These are phyloP conservation scores for Syrista parreyssii DNA, from an alignment of 2,888 invertebrate genomes.

Conservation along the genomic window DNA sequence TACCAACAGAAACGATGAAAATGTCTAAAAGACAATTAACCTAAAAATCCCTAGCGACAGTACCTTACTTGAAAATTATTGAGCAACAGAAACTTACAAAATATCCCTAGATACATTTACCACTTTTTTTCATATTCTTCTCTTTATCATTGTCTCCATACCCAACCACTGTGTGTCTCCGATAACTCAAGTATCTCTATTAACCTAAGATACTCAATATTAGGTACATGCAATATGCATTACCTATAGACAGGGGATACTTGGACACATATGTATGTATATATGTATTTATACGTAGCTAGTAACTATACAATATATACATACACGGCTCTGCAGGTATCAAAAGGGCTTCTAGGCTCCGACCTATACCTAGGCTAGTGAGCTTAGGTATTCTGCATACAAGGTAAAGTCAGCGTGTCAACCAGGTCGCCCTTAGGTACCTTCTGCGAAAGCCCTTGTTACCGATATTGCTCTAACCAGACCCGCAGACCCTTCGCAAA, in stretches of 20 bases:
- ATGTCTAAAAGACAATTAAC: neutral
- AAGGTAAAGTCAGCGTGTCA: constrained; percentile 3
- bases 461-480: neutral
- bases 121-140: neutral
- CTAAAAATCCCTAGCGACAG: neutral
- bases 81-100: neutral
- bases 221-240: neutral
- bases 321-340: neutral
- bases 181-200: neutral
- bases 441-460: constrained; percentile 6
- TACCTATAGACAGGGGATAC: neutral
- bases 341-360: neutral
- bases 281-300: neutral
- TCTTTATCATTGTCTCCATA: neutral
- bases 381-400: neutral
- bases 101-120: neutral
- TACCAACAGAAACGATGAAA: neutral
- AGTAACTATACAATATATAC: neutral
- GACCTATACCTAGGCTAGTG: neutral
- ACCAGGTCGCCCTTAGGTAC: neutral
- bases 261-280: neutral
- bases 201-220: neutral
- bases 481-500: constrained; percentile 1
- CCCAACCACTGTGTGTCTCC: neutral
- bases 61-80: too few species aligned